A percentile compares a stretch with the other conserved stretches of the same genome.
These are phyloP conservation scores for Ernsta delagoae DNA, from an alignment of 2,888 invertebrate species.

Conservation along the genomic window DNA sequence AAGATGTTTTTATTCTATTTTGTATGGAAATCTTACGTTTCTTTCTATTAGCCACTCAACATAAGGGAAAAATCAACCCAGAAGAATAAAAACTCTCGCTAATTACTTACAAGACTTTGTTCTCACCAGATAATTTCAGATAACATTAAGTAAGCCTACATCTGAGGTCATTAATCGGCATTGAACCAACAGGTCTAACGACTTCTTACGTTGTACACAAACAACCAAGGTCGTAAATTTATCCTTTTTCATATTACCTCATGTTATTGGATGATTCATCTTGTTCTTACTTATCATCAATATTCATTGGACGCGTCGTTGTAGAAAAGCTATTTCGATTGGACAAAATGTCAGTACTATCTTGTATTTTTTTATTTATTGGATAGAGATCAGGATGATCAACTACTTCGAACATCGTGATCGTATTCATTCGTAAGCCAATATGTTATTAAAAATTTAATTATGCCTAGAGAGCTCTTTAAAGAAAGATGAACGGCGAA, in stretches of 20 bases:
- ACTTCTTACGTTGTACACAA: constrained; percentile 25
- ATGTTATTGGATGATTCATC: constrained; percentile 34
- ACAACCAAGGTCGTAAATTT: constrained; percentile 31
- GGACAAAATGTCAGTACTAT: constrained; percentile 8
- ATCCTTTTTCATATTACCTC: constrained; percentile 34
- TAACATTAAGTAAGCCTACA: constrained; percentile 5
- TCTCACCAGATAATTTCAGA: constrained; percentile 7
- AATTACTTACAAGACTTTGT: background rate
- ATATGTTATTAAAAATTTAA: background rate
- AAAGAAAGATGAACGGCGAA: too few relatives aligned
- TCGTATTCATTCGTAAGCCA: background rate
- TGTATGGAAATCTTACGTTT: too few relatives aligned
- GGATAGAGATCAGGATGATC: constrained; percentile 1
- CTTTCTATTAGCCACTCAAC: too few relatives aligned
- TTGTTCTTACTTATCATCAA: constrained; percentile 27
- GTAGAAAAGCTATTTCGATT: constrained; percentile 17
- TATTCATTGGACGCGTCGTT: constrained; percentile 27
- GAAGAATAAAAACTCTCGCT: background rate
- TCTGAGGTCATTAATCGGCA: constrained; percentile 35
- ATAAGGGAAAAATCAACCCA: too few relatives aligned
- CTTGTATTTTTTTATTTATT: constrained; percentile 17
- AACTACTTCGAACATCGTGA: background rate
- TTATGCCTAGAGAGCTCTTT: too few relatives aligned
- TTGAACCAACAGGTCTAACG: constrained; percentile 31
- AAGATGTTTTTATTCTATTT: too few relatives aligned